Conservation (phyloP, 35 echinoderm and acorn worm genomes). For the Strongylocentrotus purpuratus region DNA sequence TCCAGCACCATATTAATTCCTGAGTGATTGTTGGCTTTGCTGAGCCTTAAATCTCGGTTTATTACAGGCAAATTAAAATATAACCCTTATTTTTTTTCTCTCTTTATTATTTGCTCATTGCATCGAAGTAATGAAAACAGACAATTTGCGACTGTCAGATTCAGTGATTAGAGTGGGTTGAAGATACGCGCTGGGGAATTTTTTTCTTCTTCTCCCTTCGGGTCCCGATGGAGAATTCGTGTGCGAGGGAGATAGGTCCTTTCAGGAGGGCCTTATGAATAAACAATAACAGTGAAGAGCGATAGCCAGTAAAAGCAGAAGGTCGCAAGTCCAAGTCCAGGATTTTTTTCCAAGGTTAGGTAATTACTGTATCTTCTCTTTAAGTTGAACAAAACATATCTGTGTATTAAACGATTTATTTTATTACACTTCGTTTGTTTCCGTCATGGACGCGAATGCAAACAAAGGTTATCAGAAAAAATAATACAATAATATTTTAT, state of each 20-base stretch:
- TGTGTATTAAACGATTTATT: no score
- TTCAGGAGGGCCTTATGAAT: constrained; percentile 6
- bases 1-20: background rate
- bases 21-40: background rate
- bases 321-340: background rate
- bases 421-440: no score
- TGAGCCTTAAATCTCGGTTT: constrained; percentile 13
- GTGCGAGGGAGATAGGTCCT: background rate
- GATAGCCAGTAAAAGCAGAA: background rate
- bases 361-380: no score
- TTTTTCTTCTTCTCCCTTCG: no score
- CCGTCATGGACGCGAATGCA: background rate
- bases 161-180: background rate
- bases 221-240: background rate
- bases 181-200: background rate
- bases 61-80: background rate
- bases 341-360: no score
- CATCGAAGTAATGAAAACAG: constrained; percentile 2
- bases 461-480: background rate
- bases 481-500: no score
- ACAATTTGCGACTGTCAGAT: constrained; percentile 14
- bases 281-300: background rate
- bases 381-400: no score
- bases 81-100: background rate
- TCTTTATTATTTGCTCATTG: background rate